A percentile compares a stretch with the other conserved stretches of the same genome.
phyloP scores from a whole-genome alignment of 2,888 invertebrate species.

The Hyppa rectilinea region DNA sequence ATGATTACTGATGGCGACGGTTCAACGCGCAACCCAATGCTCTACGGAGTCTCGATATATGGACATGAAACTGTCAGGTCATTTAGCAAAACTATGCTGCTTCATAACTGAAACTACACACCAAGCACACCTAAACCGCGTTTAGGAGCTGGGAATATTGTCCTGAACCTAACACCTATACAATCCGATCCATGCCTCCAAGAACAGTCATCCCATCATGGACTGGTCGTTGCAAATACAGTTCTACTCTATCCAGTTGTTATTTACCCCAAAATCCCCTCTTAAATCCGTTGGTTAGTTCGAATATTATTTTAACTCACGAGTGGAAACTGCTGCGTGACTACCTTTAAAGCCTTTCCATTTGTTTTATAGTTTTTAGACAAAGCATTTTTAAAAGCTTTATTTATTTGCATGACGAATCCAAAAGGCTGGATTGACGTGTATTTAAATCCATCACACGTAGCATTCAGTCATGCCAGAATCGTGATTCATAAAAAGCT shows the following conservation, averaged over 20 bases:
- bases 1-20: no score
- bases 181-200: no score
- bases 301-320: not conserved
- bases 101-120: no score
- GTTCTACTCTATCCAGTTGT: not conserved
- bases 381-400: constrained; percentile 1
- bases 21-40: no score
- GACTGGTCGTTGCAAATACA: not conserved
- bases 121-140: no score
- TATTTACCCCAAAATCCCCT: not conserved
- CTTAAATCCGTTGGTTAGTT: not conserved
- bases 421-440: not conserved
- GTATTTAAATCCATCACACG: not conserved
- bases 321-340: not conserved
- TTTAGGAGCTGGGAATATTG: no score
- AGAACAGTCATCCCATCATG: no score
- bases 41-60: no score
- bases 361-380: not conserved
- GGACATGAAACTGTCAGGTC: no score
- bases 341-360: not conserved
- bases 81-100: no score
- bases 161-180: no score
- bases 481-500: not conserved
- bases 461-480: not conserved
- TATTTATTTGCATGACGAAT: not conserved